Evolutionary conservation across 2,113 vertebrate genomes (phyloP).

Genomic region (Dolichotis patagonum): DNA sequence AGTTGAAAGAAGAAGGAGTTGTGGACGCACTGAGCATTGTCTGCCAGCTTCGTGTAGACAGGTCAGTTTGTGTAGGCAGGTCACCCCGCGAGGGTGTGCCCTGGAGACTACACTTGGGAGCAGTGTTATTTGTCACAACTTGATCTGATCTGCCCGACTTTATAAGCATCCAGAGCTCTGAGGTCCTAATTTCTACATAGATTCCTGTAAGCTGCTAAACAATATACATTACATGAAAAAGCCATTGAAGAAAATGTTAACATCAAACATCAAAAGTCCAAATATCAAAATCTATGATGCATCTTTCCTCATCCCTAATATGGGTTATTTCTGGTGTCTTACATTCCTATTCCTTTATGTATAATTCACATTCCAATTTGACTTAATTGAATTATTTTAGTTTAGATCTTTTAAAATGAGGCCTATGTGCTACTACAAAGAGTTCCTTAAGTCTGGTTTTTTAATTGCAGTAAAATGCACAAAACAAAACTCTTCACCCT

Average conservation of each 20-base stretch:
- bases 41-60: slow-evolving; percentile 94
- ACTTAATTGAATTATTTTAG: neutral
- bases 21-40: slow-evolving; percentile 94
- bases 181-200: neutral
- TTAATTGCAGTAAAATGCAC: neutral
- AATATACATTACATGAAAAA: neutral
- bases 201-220: neutral
- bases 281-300: neutral
- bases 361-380: neutral
- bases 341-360: neutral
- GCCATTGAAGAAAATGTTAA: neutral
- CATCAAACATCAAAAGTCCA: neutral
- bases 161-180: neutral
- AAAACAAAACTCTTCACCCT: neutral
- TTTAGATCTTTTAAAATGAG: slow-evolving; percentile 11
- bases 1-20: slow-evolving; percentile 92
- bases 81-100: slow-evolving; percentile 68
- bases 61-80: slow-evolving; percentile 95
- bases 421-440: neutral
- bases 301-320: neutral
- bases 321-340: neutral
- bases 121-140: rapidly evolving
- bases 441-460: neutral
- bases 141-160: neutral
- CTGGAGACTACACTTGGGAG: neutral